These are phyloP conservation scores for Catamblyrhynchus diadema DNA, from an alignment of 2,797 vertebrate genomes.

Conservation along the genomic window DNA sequence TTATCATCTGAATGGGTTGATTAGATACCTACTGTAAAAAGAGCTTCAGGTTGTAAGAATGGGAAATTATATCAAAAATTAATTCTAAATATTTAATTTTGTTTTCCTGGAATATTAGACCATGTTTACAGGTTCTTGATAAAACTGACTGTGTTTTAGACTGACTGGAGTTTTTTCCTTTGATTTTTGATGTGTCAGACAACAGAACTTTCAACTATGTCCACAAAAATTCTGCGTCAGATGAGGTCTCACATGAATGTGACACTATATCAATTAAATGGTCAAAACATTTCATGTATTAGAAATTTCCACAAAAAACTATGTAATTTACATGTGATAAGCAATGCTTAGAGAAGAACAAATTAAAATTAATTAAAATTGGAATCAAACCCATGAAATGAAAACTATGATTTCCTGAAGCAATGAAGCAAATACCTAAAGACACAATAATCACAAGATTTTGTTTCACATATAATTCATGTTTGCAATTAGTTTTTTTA, in stretches of 20 bases:
- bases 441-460: not conserved
- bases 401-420: conserved; percentile 13
- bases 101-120: not conserved
- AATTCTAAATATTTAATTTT: conserved; percentile 7
- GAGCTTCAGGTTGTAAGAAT: not conserved
- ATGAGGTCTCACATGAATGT: not conserved
- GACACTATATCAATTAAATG: not conserved
- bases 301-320: not conserved
- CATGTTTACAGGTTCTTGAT: not conserved
- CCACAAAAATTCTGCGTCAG: not conserved
- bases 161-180: not conserved
- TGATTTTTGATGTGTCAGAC: not conserved
- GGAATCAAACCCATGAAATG: conserved; percentile 1
- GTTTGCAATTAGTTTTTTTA: not conserved
- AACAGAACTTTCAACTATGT: not conserved
- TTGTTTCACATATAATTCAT: not conserved
- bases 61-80: not conserved
- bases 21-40: not conserved
- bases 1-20: not conserved
- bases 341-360: not conserved
- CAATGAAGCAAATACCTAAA: conserved; percentile 9
- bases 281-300: not conserved
- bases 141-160: not conserved
- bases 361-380: conserved; percentile 27
- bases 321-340: not conserved